These are phyloP conservation scores for Cenopis cana DNA, from an alignment of 2,888 invertebrate genomes.

Conservation along the genomic window DNA sequence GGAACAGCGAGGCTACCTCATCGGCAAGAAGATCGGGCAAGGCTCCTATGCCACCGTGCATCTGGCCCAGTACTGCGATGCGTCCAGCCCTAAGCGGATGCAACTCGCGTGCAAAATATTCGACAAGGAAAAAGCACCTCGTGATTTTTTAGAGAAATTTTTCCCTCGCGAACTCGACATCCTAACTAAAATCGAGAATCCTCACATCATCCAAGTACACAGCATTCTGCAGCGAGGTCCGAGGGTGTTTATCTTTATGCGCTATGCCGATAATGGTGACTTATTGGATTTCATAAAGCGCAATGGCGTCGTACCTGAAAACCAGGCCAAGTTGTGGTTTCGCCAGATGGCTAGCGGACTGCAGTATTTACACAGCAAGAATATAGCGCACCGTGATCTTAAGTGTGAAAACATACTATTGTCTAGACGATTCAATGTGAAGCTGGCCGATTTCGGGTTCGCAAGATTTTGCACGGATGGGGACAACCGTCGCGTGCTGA, in stretches of 20 bases:
- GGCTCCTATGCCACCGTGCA: conserved; percentile 97
- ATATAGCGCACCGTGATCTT: conserved; percentile 96
- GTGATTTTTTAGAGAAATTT: conserved; percentile 96
- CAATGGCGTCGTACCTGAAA: conserved; percentile 91
- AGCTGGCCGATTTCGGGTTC: conserved; percentile 97
- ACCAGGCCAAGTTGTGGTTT: conserved; percentile 93
- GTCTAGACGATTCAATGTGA: conserved; percentile 94
- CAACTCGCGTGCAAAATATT: conserved; percentile 96
- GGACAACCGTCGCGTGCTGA: conserved; percentile 90
- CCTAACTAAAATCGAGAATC: conserved; percentile 94
- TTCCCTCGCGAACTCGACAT: conserved; percentile 97
- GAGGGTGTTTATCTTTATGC: conserved; percentile 95
- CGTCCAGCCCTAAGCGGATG: conserved; percentile 88
- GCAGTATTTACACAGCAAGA: conserved; percentile 92
- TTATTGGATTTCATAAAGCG: conserved; percentile 93
- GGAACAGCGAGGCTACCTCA: conserved; percentile 92
- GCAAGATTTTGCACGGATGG: conserved; percentile 92
- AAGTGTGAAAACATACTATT: conserved; percentile 96
- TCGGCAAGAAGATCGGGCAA: conserved; percentile 95
- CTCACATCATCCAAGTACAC: conserved; percentile 95
- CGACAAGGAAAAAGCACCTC: conserved; percentile 94
- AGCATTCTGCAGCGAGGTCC: conserved; percentile 93
- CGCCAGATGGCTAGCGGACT: conserved; percentile 93
- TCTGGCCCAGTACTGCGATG: conserved; percentile 92
- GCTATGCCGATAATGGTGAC: conserved; percentile 96